phyloP scores from a whole-genome alignment of 2,888 invertebrate species.

The Endotricha flammealis region DNA sequence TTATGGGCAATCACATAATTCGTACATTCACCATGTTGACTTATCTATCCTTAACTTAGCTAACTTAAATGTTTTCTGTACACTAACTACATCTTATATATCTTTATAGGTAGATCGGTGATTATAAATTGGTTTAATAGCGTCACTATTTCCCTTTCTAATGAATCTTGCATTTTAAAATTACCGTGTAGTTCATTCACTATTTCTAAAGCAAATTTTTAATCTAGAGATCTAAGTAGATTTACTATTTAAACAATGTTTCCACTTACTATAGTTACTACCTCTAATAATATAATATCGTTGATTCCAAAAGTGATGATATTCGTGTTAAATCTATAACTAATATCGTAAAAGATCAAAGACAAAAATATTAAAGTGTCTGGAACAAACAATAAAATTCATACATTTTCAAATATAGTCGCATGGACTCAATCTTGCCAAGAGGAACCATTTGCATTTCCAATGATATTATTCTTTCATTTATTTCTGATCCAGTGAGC shows the following conservation, averaged over 20 bases:
- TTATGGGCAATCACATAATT: no score
- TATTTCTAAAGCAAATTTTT: conserved; percentile 2
- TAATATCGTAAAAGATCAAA: conserved; percentile 3
- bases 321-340: not conserved
- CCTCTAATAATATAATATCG: conserved; percentile 5
- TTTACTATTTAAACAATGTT: not conserved
- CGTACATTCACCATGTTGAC: no score
- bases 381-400: conserved; percentile 7
- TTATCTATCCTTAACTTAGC: no score
- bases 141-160: no score
- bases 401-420: not conserved
- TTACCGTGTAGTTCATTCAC: no score
- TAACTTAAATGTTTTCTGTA: no score
- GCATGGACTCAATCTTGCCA: not conserved
- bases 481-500: not conserved
- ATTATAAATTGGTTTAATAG: no score
- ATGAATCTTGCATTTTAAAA: no score
- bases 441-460: not conserved
- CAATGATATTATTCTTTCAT: not conserved
- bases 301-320: not conserved
- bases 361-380: conserved; percentile 7
- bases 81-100: no score
- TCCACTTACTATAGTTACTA: conserved; percentile 1
- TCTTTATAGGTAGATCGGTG: no score
- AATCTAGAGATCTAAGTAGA: not conserved